Percentiles rank a stretch among this genome's conserved stretches.
These are phyloP conservation scores for Pseudomyrmex flavicornis DNA, from an alignment of 1,140 invertebrate genomes.

Conservation along the genomic window DNA sequence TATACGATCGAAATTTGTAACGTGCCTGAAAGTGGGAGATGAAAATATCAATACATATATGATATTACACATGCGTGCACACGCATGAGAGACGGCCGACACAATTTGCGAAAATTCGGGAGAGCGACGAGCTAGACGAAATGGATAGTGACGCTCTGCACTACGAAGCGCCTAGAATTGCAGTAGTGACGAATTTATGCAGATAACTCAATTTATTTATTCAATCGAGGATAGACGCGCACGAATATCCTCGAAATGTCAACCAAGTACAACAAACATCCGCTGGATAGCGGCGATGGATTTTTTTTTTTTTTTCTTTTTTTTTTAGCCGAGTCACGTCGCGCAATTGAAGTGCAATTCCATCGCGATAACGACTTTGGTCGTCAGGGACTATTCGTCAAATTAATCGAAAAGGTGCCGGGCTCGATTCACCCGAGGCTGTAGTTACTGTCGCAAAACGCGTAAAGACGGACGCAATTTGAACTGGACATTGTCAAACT, in stretches of 20 bases:
- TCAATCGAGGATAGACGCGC: slow-evolving; percentile 26
- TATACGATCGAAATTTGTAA: slow-evolving; percentile 45
- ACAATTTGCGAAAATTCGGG: slow-evolving; percentile 47
- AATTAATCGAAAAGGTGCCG: slow-evolving; percentile 51
- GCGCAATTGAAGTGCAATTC: slow-evolving; percentile 43
- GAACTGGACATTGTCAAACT: slow-evolving; percentile 26
- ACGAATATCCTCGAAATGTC: slow-evolving; percentile 35
- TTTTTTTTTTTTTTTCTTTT: neutral
- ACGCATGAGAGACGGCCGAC: slow-evolving; percentile 16
- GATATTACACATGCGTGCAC: neutral
- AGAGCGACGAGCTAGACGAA: slow-evolving; percentile 14
- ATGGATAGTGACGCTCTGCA: slow-evolving; percentile 16
- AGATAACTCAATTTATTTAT: slow-evolving; percentile 48
- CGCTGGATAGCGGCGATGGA: slow-evolving; percentile 31
- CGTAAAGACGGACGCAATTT: neutral
- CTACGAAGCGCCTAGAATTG: neutral
- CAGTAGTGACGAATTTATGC: slow-evolving; percentile 23
- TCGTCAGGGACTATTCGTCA: slow-evolving; percentile 37
- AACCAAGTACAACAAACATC: slow-evolving; percentile 14
- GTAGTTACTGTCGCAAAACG: neutral
- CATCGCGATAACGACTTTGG: slow-evolving; percentile 41
- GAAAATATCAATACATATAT: slow-evolving; percentile 32
- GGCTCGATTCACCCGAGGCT: neutral
- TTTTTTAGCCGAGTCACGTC: neutral
- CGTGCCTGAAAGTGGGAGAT: neutral